phyloP scores from a whole-genome alignment of 2,888 invertebrate genomes.

The Phoronis australis region DNA sequence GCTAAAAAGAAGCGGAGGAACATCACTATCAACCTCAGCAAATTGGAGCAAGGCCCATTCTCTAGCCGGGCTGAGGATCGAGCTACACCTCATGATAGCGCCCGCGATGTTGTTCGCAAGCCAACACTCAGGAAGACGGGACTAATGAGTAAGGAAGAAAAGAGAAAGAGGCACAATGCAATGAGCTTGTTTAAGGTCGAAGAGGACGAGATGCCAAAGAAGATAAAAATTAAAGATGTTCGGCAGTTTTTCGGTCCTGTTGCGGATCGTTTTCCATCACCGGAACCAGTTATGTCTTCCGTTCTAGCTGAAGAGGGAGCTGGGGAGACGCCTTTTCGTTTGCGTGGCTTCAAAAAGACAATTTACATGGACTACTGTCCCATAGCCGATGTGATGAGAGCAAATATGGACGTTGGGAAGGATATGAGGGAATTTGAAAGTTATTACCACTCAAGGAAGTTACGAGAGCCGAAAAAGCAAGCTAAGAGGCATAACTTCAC shows the following conservation, averaged over 20 bases:
- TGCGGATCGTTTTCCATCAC: conserved; percentile 19
- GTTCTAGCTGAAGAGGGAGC: conserved; percentile 25
- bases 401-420: conserved; percentile 36
- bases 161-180: neutral
- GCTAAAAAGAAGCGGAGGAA: conserved; percentile 20
- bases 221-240: conserved; percentile 27
- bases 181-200: too few relatives aligned
- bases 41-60: conserved; percentile 34
- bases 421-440: conserved; percentile 40
- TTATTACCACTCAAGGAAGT: conserved; percentile 23
- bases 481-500: conserved; percentile 28
- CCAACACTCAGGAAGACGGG: neutral
- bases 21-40: conserved; percentile 36
- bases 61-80: conserved; percentile 35
- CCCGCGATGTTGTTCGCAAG: neutral
- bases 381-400: conserved; percentile 40
- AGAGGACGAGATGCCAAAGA: conserved; percentile 14
- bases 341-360: conserved; percentile 29
- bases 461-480: conserved; percentile 2
- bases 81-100: conserved; percentile 25
- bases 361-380: conserved; percentile 27
- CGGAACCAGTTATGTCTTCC: conserved; percentile 14
- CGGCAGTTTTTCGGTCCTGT: conserved; percentile 47
- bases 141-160: too few relatives aligned
- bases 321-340: conserved; percentile 31